Conservation (phyloP, 2,797 vertebrate genomes). For the Darevskia mixta region DNA sequence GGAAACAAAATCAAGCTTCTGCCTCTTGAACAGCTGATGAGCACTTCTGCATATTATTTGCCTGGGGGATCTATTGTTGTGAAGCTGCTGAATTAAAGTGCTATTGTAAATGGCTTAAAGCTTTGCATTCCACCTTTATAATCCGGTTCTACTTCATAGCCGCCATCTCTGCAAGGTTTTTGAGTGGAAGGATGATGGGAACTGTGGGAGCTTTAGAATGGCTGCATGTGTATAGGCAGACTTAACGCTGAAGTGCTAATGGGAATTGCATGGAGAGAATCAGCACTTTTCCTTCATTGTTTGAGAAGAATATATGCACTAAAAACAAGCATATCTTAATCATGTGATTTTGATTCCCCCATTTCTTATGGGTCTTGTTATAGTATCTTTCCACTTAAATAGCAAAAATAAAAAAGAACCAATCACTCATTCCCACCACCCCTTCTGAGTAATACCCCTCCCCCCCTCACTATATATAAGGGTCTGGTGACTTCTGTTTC, state of each 20-base stretch:
- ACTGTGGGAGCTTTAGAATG: not conserved
- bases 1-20: no score
- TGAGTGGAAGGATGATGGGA: not conserved
- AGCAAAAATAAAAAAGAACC: not conserved
- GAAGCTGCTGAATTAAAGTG: no score
- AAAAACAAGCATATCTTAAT: not conserved
- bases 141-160: not conserved
- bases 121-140: not conserved
- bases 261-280: not conserved
- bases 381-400: slow-evolving; percentile 7
- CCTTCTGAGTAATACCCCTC: no score
- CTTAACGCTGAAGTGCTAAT: not conserved
- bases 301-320: not conserved
- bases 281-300: not conserved
- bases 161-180: not conserved
- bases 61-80: no score
- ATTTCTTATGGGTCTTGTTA: not conserved
- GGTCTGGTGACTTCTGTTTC: no score
- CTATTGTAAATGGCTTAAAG: no score
- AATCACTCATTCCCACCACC: no score
- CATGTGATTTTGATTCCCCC: not conserved
- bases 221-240: not conserved
- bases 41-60: no score
- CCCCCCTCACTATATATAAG: no score
- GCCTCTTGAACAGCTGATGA: no score